Evolutionary conservation across 2,888 invertebrate species (phyloP), one percentile per base, ranked within the genome.

Genomic region (Malacosoma neustria): DNA sequence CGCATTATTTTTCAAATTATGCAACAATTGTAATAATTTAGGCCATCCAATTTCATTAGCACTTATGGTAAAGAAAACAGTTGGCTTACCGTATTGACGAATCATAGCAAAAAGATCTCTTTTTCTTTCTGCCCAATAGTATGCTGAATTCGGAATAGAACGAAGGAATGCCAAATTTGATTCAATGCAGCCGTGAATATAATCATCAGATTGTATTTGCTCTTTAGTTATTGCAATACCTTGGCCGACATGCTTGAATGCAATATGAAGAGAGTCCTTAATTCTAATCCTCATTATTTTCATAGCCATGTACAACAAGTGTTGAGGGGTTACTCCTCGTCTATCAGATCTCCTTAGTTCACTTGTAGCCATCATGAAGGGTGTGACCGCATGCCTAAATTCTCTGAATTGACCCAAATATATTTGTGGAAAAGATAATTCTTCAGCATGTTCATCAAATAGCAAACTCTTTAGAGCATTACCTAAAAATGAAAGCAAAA

Each of bases 21-120:
- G 48, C 39, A 72, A 51, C 33, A 61, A 35, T 51, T 61, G 36
- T 13, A 71, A 32, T 35, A 69, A 49, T 40, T 51, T 12, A 4
- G 12, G 3, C 70, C 71, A 72, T 3, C 53, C 48, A 9, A 45
- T 64, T 64, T 74, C 73, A 46, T 68, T 71, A 2, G 72, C 69
- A 40, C 65, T 70, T 4, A 75, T 14, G 9, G 68, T 74, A 29
- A 74, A 35, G 55, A 72, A 74, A 32, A 51, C 45, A 36, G 70
- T 70, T 38, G 70, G 72, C 44, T 48, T 51, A 5, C 71, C 70
- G 11, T 58, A 45, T 46, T 74, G 70, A 13, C 70, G 33, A 13
- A 72, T 75, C 61, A 71, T 73, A 6, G 70, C 66, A 38, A 71
- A 72, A 32, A 72, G 45, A 48, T 72, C 63, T 49, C 49, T 57